A percentile compares a stretch with the other conserved stretches of the same genome.
phyloP scores from a whole-genome alignment of 2,113 vertebrate species.

The Hyaena hyaena region DNA sequence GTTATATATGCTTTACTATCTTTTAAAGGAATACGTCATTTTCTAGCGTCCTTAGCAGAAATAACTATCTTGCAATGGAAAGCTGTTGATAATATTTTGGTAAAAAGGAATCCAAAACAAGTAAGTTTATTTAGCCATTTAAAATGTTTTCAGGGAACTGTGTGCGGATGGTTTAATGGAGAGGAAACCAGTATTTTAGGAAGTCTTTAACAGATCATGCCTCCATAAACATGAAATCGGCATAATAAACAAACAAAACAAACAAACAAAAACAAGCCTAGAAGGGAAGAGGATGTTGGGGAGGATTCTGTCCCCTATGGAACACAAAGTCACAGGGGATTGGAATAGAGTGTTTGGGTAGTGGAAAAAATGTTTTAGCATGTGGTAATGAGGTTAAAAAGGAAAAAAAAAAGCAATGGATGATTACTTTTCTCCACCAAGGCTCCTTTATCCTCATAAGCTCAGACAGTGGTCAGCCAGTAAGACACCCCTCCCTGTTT shows the following conservation, averaged over 20 bases:
- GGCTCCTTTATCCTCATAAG: constrained; percentile 86
- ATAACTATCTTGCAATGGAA: constrained; percentile 18
- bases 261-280: background rate
- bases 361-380: constrained; percentile 91
- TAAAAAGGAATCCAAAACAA: constrained; percentile 59
- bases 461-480: constrained; percentile 85
- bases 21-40: background rate
- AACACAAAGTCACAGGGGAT: constrained; percentile 82
- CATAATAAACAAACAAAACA: constrained; percentile 5
- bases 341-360: constrained; percentile 79
- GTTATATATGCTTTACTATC: background rate
- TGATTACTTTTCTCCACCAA: constrained; percentile 90
- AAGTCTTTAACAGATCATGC: constrained; percentile 76
- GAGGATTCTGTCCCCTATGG: constrained; percentile 63
- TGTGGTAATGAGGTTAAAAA: constrained; percentile 92
- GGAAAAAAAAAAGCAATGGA: constrained; percentile 87
- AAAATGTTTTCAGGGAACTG: constrained; percentile 66
- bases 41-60: constrained; percentile 36
- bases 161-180: constrained; percentile 47
- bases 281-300: constrained; percentile 30
- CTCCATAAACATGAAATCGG: constrained; percentile 53
- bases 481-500: constrained; percentile 84
- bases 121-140: constrained; percentile 66
- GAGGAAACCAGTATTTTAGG: constrained; percentile 78
- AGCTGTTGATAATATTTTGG: constrained; percentile 68